Conservation (phyloP, 2,113 vertebrate genomes). For the Otus sunia region DNA sequence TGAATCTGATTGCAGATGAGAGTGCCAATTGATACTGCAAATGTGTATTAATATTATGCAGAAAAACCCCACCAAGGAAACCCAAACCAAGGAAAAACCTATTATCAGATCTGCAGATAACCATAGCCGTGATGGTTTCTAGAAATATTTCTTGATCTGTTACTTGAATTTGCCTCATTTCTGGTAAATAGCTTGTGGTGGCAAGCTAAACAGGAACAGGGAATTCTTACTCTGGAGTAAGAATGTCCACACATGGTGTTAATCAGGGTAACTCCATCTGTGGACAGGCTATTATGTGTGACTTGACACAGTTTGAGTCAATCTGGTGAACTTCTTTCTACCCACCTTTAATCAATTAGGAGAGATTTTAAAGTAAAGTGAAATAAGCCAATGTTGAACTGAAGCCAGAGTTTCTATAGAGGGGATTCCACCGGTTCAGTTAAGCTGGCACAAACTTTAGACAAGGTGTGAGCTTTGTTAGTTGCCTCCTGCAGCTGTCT, state of each 20-base stretch:
- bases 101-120: neutral
- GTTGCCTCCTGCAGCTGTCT: neutral
- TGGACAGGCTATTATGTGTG: slow-evolving; percentile 10
- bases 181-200: slow-evolving; percentile 7
- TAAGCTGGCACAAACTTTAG: neutral
- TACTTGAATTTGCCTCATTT: neutral
- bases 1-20: neutral
- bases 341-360: neutral
- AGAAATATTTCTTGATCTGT: neutral
- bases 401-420: neutral
- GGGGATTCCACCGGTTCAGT: neutral
- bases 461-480: neutral
- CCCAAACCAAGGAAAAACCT: neutral
- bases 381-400: neutral
- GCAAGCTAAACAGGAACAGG: neutral
- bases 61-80: neutral
- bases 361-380: neutral
- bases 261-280: slow-evolving; percentile 17
- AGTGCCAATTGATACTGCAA: slow-evolving; percentile 9
- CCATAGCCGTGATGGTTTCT: neutral
- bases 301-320: neutral
- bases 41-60: neutral
- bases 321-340: neutral
- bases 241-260: slow-evolving; percentile 39
- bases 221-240: neutral